A percentile compares a stretch with the other conserved stretches of the same genome.
Conservation (phyloP, 2,888 invertebrate species). For the Crossocerus cetratus region DNA sequence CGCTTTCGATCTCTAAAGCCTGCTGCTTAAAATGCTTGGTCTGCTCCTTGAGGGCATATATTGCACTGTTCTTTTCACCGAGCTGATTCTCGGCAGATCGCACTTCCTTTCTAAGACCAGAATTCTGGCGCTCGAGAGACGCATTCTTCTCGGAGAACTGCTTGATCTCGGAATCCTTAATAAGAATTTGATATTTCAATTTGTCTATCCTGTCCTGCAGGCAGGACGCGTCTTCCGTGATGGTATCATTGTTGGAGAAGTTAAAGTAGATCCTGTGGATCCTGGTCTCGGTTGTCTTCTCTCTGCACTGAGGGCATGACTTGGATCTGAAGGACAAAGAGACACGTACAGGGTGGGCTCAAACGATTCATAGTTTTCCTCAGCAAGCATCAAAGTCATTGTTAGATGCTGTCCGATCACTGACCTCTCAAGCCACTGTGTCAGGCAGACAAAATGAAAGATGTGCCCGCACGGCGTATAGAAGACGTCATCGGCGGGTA, state of each 20-base stretch:
- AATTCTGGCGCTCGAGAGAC: constrained; percentile 60
- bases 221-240: constrained; percentile 18
- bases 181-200: constrained; percentile 28
- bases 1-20: constrained; percentile 75
- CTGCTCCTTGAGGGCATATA: constrained; percentile 80
- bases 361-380: neutral
- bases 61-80: constrained; percentile 76
- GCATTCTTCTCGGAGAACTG: constrained; percentile 39
- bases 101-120: constrained; percentile 63
- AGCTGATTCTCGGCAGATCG: constrained; percentile 61
- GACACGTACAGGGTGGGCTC: neutral
- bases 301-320: constrained; percentile 87
- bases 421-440: constrained; percentile 66
- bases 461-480: constrained; percentile 67
- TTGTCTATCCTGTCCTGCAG: constrained; percentile 44
- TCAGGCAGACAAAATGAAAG: constrained; percentile 64
- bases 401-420: neutral
- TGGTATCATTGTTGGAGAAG: constrained; percentile 77
- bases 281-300: constrained; percentile 80
- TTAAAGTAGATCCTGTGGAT: constrained; percentile 85
- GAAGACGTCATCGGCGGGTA: constrained; percentile 61
- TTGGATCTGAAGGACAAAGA: constrained; percentile 79
- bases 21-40: constrained; percentile 77
- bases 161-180: constrained; percentile 77
- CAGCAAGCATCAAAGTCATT: neutral